Evolutionary conservation across 2,113 vertebrate genomes (phyloP).

Genomic region (Saguinus midas): DNA sequence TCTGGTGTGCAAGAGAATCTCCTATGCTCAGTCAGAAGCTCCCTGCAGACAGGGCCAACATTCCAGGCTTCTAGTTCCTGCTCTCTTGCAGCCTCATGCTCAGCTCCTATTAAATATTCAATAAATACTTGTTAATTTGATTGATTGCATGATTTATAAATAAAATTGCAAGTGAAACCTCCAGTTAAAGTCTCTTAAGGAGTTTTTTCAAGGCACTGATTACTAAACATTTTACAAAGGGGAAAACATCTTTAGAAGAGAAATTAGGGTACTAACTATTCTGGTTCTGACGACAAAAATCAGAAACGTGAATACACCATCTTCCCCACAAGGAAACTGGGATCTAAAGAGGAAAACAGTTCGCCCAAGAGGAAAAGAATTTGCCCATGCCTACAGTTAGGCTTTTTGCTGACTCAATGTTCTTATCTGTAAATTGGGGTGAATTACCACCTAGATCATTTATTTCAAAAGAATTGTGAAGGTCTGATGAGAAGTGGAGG

Average conservation of each 20-base stretch:
- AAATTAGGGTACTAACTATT: conserved; percentile 55
- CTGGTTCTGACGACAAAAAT: background rate
- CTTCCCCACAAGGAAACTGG: background rate
- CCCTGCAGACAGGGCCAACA: background rate
- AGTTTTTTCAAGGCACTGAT: conserved; percentile 68
- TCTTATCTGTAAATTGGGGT: conserved; percentile 19
- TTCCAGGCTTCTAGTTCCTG: background rate
- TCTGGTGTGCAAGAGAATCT: background rate
- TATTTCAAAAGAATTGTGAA: background rate
- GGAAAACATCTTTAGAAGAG: conserved; percentile 73
- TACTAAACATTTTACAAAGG: conserved; percentile 70
- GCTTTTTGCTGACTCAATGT: background rate
- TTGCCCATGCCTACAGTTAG: background rate
- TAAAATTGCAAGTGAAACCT: conserved; percentile 73
- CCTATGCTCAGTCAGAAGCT: background rate
- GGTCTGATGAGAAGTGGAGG: background rate
- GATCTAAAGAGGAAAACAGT: background rate
- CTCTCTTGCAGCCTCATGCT: background rate
- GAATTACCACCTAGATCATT: background rate
- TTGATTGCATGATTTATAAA: conserved; percentile 70
- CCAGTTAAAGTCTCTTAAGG: conserved; percentile 75
- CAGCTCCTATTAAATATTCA: conserved; percentile 59
- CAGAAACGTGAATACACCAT: background rate
- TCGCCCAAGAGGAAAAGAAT: background rate
- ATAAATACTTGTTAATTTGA: conserved; percentile 78